Conservation (phyloP, 2,797 vertebrate genomes). For the Caiman crocodilus region DNA sequence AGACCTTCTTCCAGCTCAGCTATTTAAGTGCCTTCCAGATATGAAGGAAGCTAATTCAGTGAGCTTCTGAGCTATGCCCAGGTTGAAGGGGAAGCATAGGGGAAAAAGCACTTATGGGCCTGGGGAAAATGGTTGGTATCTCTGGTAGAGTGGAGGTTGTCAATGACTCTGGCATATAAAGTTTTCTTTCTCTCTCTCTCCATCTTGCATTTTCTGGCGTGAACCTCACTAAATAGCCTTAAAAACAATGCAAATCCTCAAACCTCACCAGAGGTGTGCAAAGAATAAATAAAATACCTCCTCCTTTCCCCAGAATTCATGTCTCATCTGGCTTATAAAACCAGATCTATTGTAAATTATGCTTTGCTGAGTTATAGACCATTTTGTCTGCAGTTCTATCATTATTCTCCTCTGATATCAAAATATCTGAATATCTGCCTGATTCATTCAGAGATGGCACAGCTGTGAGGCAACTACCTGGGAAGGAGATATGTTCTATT, state of each 20-base stretch:
- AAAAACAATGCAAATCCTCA: not conserved
- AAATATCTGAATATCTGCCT: not conserved
- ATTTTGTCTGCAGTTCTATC: rapidly evolving
- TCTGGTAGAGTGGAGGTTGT: not conserved
- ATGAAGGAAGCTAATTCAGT: not conserved
- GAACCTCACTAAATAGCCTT: not conserved
- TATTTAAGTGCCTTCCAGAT: not conserved
- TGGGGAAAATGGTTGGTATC: not conserved
- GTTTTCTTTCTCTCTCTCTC: too few species aligned
- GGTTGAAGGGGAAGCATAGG: not conserved
- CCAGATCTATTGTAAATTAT: not conserved
- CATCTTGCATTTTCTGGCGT: not conserved
- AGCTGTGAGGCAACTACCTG: not conserved
- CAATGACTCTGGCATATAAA: not conserved
- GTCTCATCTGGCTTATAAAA: not conserved
- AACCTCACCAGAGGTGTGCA: too few species aligned
- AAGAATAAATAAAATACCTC: not conserved
- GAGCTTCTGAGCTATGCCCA: not conserved
- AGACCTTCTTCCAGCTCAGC: not conserved
- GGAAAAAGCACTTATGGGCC: not conserved
- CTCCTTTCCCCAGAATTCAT: not conserved
- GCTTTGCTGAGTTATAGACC: not conserved
- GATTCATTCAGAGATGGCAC: not conserved
- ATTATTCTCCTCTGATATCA: not conserved
- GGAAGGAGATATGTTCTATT: not conserved